phyloP scores from a whole-genome alignment of 2,888 invertebrate genomes.

The Anagyrus pseudococci region DNA sequence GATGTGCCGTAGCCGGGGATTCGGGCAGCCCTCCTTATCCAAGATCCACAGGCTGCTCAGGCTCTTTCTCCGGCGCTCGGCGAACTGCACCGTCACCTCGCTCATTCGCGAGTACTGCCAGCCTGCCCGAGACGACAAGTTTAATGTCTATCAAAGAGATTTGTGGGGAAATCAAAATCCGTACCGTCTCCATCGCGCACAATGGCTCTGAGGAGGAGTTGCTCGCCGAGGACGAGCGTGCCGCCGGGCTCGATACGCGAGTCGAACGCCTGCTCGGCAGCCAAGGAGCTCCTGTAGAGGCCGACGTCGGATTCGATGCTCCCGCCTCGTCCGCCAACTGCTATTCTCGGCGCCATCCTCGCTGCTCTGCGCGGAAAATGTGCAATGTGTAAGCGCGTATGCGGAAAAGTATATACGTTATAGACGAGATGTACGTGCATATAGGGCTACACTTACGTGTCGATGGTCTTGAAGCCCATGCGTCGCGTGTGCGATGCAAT shows the following conservation, averaged over 20 bases:
- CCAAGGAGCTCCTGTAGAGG: conserved; percentile 62
- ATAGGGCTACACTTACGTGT: conserved; percentile 46
- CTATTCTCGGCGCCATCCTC: conserved; percentile 57
- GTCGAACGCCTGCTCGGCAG: conserved; percentile 62
- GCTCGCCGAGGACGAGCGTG: conserved; percentile 67
- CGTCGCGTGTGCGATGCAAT: conserved; percentile 64
- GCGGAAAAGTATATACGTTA: not conserved
- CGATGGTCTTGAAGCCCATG: conserved; percentile 53
- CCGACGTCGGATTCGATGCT: conserved; percentile 65
- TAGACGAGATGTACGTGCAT: conserved; percentile 26
- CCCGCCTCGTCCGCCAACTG: conserved; percentile 65
- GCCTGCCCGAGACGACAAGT: conserved; percentile 48
- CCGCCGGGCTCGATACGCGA: conserved; percentile 64
- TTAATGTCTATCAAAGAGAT: conserved; percentile 28
- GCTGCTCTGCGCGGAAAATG: conserved; percentile 42
- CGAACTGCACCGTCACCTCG: conserved; percentile 61
- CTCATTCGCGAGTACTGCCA: conserved; percentile 67
- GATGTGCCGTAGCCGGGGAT: conserved; percentile 48
- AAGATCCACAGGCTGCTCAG: conserved; percentile 52
- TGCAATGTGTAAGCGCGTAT: not conserved
- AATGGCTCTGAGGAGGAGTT: conserved; percentile 64
- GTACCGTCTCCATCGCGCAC: conserved; percentile 67
- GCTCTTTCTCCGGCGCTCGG: conserved; percentile 46
- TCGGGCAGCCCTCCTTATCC: conserved; percentile 50
- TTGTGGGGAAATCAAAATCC: conserved; percentile 5